Percentiles rank a stretch among this genome's conserved stretches.
phyloP scores from a whole-genome alignment of 2,797 vertebrate species.

The Tokudaia tokunoshimensis region DNA sequence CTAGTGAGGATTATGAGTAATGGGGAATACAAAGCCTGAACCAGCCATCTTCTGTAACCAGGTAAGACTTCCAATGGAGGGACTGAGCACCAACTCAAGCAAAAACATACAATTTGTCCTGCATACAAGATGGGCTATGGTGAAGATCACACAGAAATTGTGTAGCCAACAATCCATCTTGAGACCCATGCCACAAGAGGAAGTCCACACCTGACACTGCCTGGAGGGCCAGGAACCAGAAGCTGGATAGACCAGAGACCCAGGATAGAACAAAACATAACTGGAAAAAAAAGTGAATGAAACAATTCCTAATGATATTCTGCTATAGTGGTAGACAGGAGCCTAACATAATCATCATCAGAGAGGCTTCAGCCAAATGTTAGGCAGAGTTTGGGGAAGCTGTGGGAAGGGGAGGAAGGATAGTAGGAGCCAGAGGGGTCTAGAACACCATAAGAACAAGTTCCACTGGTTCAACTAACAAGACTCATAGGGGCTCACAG shows the following conservation, averaged over 20 bases:
- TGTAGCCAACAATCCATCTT: background rate
- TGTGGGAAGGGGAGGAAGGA: background rate
- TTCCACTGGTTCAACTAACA: background rate
- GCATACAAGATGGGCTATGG: background rate
- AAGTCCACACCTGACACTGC: background rate
- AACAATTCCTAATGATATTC: background rate
- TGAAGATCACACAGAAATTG: background rate
- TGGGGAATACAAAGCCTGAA: background rate
- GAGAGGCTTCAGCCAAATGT: background rate
- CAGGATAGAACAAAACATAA: background rate
- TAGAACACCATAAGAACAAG: background rate
- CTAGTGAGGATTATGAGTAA: background rate
- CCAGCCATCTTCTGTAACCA: background rate
- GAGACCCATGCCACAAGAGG: background rate
- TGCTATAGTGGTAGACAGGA: background rate
- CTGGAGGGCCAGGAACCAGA: background rate
- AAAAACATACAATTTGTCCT: background rate
- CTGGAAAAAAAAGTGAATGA: background rate
- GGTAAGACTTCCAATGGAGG: background rate
- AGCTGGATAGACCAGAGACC: background rate
- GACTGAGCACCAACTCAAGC: background rate
- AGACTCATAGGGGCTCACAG: background rate
- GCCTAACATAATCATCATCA: background rate
- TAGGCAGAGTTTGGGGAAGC: background rate
- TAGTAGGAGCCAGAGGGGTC: background rate